These are phyloP conservation scores for Torymus aiolomorphi DNA, from an alignment of 2,888 invertebrate genomes.

Conservation along the genomic window DNA sequence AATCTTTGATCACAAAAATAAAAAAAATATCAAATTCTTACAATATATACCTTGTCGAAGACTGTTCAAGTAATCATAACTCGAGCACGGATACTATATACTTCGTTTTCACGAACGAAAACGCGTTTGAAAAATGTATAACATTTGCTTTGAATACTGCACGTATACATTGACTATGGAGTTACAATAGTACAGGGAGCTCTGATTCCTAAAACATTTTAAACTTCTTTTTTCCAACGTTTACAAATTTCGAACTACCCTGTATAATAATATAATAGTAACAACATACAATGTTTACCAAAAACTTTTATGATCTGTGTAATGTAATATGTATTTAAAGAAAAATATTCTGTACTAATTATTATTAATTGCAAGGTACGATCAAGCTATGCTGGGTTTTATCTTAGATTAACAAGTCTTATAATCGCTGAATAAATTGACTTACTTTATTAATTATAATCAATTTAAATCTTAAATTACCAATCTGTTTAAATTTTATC, in stretches of 20 bases:
- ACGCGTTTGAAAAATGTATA: slow-evolving; percentile 45
- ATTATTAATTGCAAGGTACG: slow-evolving; percentile 58
- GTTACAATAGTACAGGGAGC: slow-evolving; percentile 48
- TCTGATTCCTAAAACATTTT: slow-evolving; percentile 37
- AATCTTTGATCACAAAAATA: slow-evolving; percentile 49
- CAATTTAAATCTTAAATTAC: slow-evolving; percentile 44
- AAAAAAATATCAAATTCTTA: slow-evolving; percentile 46
- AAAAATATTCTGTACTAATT: slow-evolving; percentile 48
- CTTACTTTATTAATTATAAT: slow-evolving; percentile 45
- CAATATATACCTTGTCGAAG: slow-evolving; percentile 39
- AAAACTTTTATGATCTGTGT: slow-evolving; percentile 57
- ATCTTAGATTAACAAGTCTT: slow-evolving; percentile 44
- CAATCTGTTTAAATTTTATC: slow-evolving; percentile 46
- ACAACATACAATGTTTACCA: slow-evolving; percentile 60
- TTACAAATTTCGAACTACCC: slow-evolving; percentile 43
- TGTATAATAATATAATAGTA: slow-evolving; percentile 61
- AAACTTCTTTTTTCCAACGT: slow-evolving; percentile 33
- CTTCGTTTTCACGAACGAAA: slow-evolving; percentile 42
- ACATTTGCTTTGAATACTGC: slow-evolving; percentile 54
- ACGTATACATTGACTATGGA: slow-evolving; percentile 52
- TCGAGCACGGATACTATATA: slow-evolving; percentile 43
- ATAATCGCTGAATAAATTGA: slow-evolving; percentile 44
- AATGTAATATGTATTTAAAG: slow-evolving; percentile 50
- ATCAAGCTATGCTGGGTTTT: slow-evolving; percentile 61
- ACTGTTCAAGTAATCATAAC: slow-evolving; percentile 39